Evolutionary conservation across 2,888 invertebrate species (phyloP).

Genomic region (Thumatha senex): DNA sequence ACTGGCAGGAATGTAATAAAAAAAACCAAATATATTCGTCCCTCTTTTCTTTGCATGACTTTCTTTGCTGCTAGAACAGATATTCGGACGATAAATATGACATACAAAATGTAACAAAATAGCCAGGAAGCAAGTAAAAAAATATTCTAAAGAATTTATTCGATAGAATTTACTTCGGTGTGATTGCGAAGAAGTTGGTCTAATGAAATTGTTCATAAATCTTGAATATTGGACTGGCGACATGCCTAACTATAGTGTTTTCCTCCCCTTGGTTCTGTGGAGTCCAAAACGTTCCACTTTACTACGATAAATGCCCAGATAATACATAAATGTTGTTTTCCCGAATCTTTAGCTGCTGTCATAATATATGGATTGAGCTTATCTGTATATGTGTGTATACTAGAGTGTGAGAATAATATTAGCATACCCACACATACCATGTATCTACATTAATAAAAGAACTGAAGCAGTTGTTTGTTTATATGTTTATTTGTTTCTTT

Average conservation of each 20-base stretch:
- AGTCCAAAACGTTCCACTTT: slow-evolving; percentile 30
- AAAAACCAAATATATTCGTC: no score
- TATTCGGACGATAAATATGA: no score
- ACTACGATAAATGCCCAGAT: slow-evolving; percentile 33
- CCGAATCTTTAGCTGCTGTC: slow-evolving; percentile 29
- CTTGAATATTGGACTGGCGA: slow-evolving; percentile 44
- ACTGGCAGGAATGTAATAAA: no score
- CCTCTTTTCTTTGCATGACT: no score
- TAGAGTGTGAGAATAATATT: neutral
- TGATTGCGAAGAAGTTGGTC: slow-evolving; percentile 21
- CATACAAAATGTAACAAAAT: no score
- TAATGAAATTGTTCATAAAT: slow-evolving; percentile 50
- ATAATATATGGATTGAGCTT: slow-evolving; percentile 7
- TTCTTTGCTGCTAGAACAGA: no score
- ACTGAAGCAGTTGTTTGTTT: neutral
- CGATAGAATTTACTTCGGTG: slow-evolving; percentile 20
- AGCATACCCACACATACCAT: neutral
- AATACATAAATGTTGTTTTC: slow-evolving; percentile 40
- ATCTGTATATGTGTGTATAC: neutral
- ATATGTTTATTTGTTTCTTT: no score
- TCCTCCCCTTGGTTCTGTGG: slow-evolving; percentile 34
- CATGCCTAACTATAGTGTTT: slow-evolving; percentile 43
- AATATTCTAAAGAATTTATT: no score
- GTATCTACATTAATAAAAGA: neutral
- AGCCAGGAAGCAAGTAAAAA: no score